These are phyloP conservation scores for Momotus momota DNA, from an alignment of 2,797 vertebrate species.

Conservation along the genomic window DNA sequence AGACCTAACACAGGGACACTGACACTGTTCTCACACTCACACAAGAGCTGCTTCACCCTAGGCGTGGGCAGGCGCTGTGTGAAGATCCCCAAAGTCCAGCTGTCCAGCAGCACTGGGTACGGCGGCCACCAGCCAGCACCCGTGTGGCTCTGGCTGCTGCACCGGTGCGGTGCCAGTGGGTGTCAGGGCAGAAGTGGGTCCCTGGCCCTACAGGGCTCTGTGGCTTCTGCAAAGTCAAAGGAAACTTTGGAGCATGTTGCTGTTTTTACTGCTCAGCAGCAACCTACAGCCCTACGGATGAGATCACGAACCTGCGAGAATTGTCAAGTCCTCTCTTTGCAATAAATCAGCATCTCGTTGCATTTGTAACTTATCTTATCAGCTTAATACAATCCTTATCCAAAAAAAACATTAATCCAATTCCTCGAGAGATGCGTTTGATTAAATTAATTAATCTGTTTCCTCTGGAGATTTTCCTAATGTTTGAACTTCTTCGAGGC, in stretches of 20 bases:
- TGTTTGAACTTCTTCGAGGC: background rate
- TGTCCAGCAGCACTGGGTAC: background rate
- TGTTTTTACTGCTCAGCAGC: background rate
- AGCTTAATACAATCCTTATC: constrained; percentile 59
- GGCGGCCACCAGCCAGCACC: background rate
- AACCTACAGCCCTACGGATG: background rate
- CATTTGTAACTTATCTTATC: constrained; percentile 47
- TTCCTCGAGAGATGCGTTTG: constrained; percentile 39
- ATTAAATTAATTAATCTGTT: constrained; percentile 66
- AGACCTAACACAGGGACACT: background rate
- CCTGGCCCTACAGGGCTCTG: background rate
- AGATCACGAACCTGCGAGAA: constrained; percentile 17
- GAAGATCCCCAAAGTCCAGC: background rate
- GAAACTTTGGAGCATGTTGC: background rate
- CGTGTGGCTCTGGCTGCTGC: background rate
- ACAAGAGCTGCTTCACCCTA: background rate
- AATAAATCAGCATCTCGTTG: constrained; percentile 69
- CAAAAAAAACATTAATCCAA: constrained; percentile 56
- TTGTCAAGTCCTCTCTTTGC: constrained; percentile 26
- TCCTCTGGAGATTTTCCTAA: constrained; percentile 39
- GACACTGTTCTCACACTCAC: accelerated
- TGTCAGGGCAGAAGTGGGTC: background rate
- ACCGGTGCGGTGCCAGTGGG: background rate
- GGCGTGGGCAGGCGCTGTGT: accelerated
- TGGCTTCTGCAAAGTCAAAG: background rate